These are phyloP conservation scores for Acanthochromis polyacanthus DNA, from an alignment of 2,113 vertebrate genomes.

Conservation along the genomic window DNA sequence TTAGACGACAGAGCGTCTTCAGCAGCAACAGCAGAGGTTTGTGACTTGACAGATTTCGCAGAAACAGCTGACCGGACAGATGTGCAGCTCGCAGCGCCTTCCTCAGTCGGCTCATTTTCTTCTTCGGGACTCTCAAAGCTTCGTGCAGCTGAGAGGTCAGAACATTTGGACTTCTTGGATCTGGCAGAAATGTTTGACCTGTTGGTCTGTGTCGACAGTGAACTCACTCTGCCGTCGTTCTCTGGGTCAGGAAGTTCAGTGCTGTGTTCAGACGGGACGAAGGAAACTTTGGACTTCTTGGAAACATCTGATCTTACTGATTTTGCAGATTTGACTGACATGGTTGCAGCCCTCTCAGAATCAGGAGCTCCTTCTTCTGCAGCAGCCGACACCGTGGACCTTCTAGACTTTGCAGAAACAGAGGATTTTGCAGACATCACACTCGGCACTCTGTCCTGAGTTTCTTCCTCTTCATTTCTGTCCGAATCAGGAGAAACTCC, in stretches of 20 bases:
- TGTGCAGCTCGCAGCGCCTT: conserved; percentile 45
- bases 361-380: conserved; percentile 27
- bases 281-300: conserved; percentile 53
- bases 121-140: background rate
- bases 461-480: conserved; percentile 1
- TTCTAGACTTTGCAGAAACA: conserved; percentile 53
- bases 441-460: conserved; percentile 45
- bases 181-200: conserved; percentile 45
- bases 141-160: conserved; percentile 44
- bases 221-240: conserved; percentile 27
- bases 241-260: conserved; percentile 30
- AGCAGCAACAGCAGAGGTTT: conserved; percentile 37
- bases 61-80: conserved; percentile 54
- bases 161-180: conserved; percentile 43
- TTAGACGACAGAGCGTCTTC: conserved; percentile 43
- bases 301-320: conserved; percentile 62
- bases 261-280: conserved; percentile 32
- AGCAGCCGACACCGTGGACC: conserved; percentile 50
- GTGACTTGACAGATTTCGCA: conserved; percentile 48
- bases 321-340: conserved; percentile 59
- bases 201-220: conserved; percentile 44
- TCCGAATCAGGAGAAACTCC: conserved; percentile 34
- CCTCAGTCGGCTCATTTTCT: conserved; percentile 27
- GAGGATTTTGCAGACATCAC: conserved; percentile 19
- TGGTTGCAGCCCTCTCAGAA: conserved; percentile 58